Evolutionary conservation across 2,113 vertebrate genomes (phyloP).

Genomic region (Sclerurus mexicanus): DNA sequence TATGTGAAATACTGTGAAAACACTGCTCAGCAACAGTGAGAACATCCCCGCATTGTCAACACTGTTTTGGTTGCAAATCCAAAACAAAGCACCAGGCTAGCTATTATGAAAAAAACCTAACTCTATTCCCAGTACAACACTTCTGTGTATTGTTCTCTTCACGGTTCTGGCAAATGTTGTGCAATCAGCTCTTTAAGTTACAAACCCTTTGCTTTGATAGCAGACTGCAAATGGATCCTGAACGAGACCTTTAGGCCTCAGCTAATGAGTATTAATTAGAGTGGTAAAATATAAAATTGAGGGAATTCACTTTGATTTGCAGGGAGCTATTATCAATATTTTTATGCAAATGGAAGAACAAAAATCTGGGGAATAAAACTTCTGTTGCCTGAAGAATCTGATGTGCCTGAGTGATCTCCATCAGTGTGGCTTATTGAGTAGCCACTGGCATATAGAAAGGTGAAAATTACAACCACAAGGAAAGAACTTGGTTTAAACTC

Average conservation of each 20-base stretch:
- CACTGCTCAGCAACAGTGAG: neutral
- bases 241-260: neutral
- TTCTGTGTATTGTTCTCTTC: neutral
- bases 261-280: neutral
- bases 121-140: neutral
- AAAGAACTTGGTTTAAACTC: neutral
- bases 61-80: neutral
- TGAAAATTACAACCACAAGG: neutral
- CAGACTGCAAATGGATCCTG: neutral
- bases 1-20: rapidly evolving
- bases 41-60: neutral
- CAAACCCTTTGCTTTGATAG: neutral
- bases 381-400: neutral
- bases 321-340: neutral
- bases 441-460: neutral
- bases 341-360: neutral
- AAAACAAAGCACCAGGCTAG: neutral
- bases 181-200: neutral
- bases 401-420: neutral
- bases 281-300: neutral
- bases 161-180: neutral
- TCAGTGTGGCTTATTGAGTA: neutral
- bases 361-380: neutral
- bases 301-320: neutral
- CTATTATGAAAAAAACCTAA: neutral